These are phyloP conservation scores for Tenrec ecaudatus DNA, from an alignment of 2,113 vertebrate genomes.

Conservation along the genomic window DNA sequence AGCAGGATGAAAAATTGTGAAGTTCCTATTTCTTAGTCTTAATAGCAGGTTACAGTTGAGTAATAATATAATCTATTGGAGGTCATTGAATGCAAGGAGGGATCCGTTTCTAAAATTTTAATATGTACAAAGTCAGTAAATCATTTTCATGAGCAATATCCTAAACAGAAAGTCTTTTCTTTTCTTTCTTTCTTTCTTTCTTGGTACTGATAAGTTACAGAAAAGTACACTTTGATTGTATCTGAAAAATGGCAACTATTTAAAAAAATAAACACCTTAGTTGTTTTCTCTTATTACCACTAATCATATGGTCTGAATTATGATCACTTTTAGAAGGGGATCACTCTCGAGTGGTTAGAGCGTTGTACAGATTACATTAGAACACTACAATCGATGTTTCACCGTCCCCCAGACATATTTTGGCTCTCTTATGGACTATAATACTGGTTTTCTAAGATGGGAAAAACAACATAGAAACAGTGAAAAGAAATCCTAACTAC, in stretches of 20 bases:
- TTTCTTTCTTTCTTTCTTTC: too few relatives aligned
- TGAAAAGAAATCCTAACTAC: conserved; percentile 74
- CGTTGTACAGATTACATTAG: neutral
- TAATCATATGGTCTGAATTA: conserved; percentile 44
- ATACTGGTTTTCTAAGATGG: conserved; percentile 66
- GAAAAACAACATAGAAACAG: conserved; percentile 68
- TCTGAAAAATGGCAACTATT: conserved; percentile 54
- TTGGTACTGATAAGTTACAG: neutral
- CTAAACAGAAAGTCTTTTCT: conserved; percentile 58
- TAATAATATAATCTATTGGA: conserved; percentile 74
- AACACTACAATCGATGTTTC: conserved; percentile 5
- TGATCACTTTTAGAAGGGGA: neutral
- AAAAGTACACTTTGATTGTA: conserved; percentile 51
- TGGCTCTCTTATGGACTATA: conserved; percentile 26
- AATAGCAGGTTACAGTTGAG: conserved; percentile 62
- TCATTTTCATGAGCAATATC: conserved; percentile 53
- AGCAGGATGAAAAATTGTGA: conserved; percentile 63
- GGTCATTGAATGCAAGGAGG: conserved; percentile 40
- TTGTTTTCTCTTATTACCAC: conserved; percentile 60
- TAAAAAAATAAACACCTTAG: conserved; percentile 60
- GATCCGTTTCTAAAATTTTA: conserved; percentile 60
- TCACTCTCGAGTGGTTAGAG: neutral
- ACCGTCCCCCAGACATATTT: neutral
- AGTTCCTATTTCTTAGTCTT: conserved; percentile 77
- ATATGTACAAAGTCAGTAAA: conserved; percentile 33